These are phyloP conservation scores for Poeciliopsis infans DNA, from an alignment of 2,797 vertebrate species.

Conservation along the genomic window DNA sequence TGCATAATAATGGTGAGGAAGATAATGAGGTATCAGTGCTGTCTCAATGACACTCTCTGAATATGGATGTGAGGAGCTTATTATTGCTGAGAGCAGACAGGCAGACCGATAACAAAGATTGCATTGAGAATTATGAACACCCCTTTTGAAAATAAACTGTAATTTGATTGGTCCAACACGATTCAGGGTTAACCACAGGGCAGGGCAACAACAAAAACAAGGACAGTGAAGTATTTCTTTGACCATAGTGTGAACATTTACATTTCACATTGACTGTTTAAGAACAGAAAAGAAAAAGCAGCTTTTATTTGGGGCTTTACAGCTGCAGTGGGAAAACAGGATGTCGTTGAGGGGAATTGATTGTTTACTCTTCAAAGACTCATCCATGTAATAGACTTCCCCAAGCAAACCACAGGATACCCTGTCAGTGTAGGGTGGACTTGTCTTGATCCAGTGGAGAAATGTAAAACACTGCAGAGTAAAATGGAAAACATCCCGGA, in stretches of 20 bases:
- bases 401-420: slow-evolving; percentile 4
- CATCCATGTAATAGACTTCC: slow-evolving; percentile 23
- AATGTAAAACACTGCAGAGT: not conserved
- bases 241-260: not conserved
- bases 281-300: not conserved
- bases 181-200: slow-evolving; percentile 24
- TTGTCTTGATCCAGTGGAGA: slow-evolving; percentile 14
- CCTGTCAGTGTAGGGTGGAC: slow-evolving; percentile 17
- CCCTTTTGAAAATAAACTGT: slow-evolving; percentile 31
- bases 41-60: slow-evolving; percentile 50
- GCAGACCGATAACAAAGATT: slow-evolving; percentile 43
- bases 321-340: not conserved
- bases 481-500: slow-evolving; percentile 5
- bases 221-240: not conserved
- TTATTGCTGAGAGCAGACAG: slow-evolving; percentile 39
- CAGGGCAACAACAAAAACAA: slow-evolving; percentile 14
- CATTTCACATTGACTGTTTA: not conserved
- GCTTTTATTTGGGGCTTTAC: not conserved
- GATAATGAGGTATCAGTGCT: slow-evolving; percentile 54
- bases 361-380: slow-evolving; percentile 35
- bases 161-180: slow-evolving; percentile 44
- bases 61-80: slow-evolving; percentile 54
- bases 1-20: slow-evolving; percentile 44
- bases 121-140: slow-evolving; percentile 38
- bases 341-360: slow-evolving; percentile 1